These are phyloP conservation scores for Bucorvus abyssinicus DNA, from an alignment of 2,797 vertebrate species.

Conservation along the genomic window DNA sequence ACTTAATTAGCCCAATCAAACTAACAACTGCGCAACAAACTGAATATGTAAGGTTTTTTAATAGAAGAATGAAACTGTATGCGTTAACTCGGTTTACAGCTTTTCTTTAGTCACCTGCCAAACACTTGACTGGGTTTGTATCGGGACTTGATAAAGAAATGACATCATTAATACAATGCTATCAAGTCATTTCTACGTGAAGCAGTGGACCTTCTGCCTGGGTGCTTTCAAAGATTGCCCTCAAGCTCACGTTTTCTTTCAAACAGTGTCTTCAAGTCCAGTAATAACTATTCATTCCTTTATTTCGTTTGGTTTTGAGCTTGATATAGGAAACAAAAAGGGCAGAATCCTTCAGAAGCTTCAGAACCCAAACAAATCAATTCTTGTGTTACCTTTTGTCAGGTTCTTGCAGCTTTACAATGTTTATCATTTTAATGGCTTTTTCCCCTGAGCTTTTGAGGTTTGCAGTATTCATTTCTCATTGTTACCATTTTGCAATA, in stretches of 20 bases:
- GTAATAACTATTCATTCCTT: neutral
- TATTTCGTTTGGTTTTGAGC: neutral
- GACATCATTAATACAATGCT: conserved; percentile 1
- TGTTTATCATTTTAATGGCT: neutral
- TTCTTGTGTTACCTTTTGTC: neutral
- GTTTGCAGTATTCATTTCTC: neutral
- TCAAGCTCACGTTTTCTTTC: neutral
- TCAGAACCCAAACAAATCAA: neutral
- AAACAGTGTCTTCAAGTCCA: neutral
- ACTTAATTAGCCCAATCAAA: conserved; percentile 16
- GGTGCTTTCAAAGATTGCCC: neutral
- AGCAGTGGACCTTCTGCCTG: conserved; percentile 1
- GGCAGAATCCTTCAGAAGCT: neutral
- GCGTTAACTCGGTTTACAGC: neutral
- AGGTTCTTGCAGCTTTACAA: neutral
- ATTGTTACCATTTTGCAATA: neutral
- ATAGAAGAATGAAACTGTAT: neutral
- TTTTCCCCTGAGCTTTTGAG: neutral
- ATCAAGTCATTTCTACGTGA: conserved; percentile 13
- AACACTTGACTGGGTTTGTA: conserved; percentile 1
- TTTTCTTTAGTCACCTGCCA: conserved; percentile 32
- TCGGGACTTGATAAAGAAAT: conserved; percentile 6
- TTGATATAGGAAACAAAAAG: neutral
- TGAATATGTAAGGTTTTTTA: neutral
- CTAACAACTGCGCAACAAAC: neutral